Conservation (phyloP, 2,113 vertebrate species). For the Poecile atricapillus region DNA sequence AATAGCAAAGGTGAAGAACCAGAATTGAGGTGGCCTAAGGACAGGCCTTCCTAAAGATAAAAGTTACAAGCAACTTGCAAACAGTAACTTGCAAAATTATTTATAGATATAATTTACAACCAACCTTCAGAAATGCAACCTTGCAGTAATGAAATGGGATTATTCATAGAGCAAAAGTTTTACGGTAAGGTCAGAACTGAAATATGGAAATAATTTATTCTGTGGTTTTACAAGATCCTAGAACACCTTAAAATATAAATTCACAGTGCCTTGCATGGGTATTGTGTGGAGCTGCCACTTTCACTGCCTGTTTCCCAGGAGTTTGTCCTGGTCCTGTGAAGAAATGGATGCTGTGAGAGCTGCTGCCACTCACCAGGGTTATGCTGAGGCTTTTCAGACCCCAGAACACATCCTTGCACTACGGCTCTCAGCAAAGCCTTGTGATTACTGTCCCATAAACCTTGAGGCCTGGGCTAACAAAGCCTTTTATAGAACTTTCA, state of each 20-base stretch:
- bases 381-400: neutral
- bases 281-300: neutral
- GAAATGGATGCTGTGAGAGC: neutral
- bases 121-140: conserved; percentile 52
- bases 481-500: neutral
- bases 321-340: neutral
- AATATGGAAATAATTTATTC: conserved; percentile 47
- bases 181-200: conserved; percentile 39
- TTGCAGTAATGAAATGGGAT: conserved; percentile 43
- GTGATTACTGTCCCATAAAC: neutral
- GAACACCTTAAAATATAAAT: conserved; percentile 3
- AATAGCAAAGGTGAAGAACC: neutral
- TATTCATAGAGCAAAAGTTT: conserved; percentile 27
- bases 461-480: neutral
- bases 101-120: conserved; percentile 53
- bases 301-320: neutral
- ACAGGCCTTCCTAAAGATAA: neutral
- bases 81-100: neutral
- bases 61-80: neutral
- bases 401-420: neutral
- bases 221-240: conserved; percentile 18
- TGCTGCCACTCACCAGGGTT: rapidly evolving
- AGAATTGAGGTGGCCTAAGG: neutral
- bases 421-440: neutral
- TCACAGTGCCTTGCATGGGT: neutral